These are phyloP conservation scores for Torymus aiolomorphi DNA, from an alignment of 2,888 invertebrate genomes.

Conservation along the genomic window DNA sequence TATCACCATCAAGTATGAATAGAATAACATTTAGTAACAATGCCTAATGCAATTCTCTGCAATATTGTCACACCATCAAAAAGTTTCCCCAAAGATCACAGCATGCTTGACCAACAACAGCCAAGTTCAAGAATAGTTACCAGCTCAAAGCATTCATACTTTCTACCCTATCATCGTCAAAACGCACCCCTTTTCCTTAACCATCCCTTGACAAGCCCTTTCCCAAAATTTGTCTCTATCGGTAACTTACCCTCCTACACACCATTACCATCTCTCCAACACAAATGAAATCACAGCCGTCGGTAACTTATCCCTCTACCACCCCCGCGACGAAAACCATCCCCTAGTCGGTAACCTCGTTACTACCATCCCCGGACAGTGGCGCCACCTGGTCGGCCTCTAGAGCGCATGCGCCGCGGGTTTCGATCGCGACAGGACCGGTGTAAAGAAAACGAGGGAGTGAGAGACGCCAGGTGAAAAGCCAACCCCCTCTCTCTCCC, in stretches of 20 bases:
- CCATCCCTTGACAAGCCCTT: too few relatives aligned
- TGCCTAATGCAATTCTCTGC: not conserved
- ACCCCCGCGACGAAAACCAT: too few relatives aligned
- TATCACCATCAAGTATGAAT: too few relatives aligned
- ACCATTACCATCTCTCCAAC: too few relatives aligned
- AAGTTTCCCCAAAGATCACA: not conserved
- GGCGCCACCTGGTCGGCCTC: conserved; percentile 34
- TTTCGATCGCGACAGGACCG: conserved; percentile 66
- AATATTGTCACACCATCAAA: not conserved
- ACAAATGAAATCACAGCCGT: too few relatives aligned
- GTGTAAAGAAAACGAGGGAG: not conserved
- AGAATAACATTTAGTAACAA: not conserved
- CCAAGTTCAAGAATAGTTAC: conserved; percentile 5
- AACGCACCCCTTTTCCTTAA: not conserved
- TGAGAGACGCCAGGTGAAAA: conserved; percentile 26
- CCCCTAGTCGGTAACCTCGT: too few relatives aligned
- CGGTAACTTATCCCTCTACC: too few relatives aligned
- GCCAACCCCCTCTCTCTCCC: not conserved
- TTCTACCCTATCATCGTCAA: conserved; percentile 10
- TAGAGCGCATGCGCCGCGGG: conserved; percentile 71
- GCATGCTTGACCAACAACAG: not conserved
- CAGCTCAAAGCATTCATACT: not conserved
- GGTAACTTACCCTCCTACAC: too few relatives aligned
- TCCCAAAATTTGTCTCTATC: too few relatives aligned
- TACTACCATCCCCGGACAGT: not conserved